Evolutionary conservation across 2,113 vertebrate genomes (phyloP), one percentile per base, ranked within the genome.

Genomic region (Oncorhynchus nerka): DNA sequence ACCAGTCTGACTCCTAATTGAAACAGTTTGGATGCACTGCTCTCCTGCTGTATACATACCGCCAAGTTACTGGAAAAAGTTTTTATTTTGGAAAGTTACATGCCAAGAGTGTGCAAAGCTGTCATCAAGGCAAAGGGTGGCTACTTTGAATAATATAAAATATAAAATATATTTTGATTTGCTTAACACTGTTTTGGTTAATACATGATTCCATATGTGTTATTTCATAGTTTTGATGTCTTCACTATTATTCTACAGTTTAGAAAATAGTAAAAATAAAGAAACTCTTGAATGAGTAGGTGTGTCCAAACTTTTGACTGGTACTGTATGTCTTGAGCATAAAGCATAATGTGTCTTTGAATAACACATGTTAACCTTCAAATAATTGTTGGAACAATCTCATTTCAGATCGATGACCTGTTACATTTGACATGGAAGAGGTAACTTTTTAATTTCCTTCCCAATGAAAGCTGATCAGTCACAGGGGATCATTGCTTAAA

Each of bases 21-120:
- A 85, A 91, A 84, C 86, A 89, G 89, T 81, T 90, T 78, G 82
- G 68, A 61, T 70, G 69, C 13, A 20, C 34, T 77, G 70, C 51
- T 85, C 28, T 77, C 71, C 84, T n/a, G n/a, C n/a, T 13, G 6
- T 4, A 22, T 9, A 66, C 22, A 57, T n/a, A 26, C 77, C 80
- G 64, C 70, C 70, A 28, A 30, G 79, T 5, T 64, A 48, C 71
- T 11, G 3, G 75, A 68, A 48, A 2, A 9, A 64, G 19, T n/a
- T 9, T 11, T 22, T 8, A 26, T 11, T 64, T 64, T 64, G n/a
- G 22, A 64, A 26, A 11, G 9, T n/a, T 45, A 34, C 34, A 34
- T 34, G 34, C 6, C 34, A 34, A 34, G 6, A 34, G 34, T 34
- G 34, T 34, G 34, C 34, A 7, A 34, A 34, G 34, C 34, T 34